These are phyloP conservation scores for Ptychadena robeensis DNA, from an alignment of 2,797 vertebrate species.

Conservation along the genomic window DNA sequence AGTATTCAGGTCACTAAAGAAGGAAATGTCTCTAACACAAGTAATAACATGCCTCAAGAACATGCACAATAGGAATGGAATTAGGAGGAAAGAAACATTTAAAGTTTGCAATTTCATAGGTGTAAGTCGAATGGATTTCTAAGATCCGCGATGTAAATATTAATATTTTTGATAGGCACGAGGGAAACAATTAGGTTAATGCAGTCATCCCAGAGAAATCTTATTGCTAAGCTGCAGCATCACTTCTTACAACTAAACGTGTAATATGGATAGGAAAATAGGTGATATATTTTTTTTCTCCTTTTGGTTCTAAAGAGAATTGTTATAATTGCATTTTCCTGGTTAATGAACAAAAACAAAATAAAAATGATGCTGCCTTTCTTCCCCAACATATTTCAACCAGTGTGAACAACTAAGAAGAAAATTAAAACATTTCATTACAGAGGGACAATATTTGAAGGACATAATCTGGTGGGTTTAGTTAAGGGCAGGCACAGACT, in stretches of 20 bases:
- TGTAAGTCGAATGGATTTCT: constrained; percentile 66
- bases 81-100: constrained; percentile 62
- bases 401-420: constrained; percentile 69
- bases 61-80: constrained; percentile 66
- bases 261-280: constrained; percentile 65
- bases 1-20: constrained; percentile 59
- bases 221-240: constrained; percentile 81
- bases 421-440: constrained; percentile 69
- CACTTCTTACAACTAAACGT: constrained; percentile 67
- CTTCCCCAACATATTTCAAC: constrained; percentile 66
- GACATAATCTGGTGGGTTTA: constrained; percentile 69
- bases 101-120: constrained; percentile 64
- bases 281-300: constrained; percentile 65
- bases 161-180: constrained; percentile 77
- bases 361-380: constrained; percentile 70
- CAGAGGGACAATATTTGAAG: constrained; percentile 69
- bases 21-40: constrained; percentile 62
- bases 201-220: constrained; percentile 73
- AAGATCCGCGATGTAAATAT: constrained; percentile 70
- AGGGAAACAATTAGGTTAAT: constrained; percentile 72
- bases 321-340: constrained; percentile 62
- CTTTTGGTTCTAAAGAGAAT: constrained; percentile 64
- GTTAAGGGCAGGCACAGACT: constrained; percentile 79
- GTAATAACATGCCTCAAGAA: constrained; percentile 53
- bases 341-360: constrained; percentile 61